Percentiles rank a stretch among this genome's conserved stretches.
These are phyloP conservation scores for Physeter macrocephalus DNA, from an alignment of 2,113 vertebrate species.

Conservation along the genomic window DNA sequence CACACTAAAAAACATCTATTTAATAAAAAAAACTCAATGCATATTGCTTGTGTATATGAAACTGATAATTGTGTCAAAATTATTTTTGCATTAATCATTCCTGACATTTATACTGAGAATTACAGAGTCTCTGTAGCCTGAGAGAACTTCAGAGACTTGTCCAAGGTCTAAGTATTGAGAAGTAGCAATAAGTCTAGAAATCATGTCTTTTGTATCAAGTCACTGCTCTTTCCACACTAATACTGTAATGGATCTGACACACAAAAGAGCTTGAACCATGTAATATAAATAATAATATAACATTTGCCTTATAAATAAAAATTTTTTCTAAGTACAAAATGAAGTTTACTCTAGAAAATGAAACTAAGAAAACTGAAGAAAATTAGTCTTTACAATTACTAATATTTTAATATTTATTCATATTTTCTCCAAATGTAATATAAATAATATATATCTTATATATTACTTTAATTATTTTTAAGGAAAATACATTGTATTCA, in stretches of 20 bases:
- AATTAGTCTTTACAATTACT: neutral
- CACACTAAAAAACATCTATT: neutral
- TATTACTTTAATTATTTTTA: neutral
- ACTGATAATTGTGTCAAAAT: neutral
- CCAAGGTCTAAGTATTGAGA: neutral
- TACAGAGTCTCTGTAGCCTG: neutral
- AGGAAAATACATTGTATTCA: neutral
- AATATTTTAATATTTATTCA: slow-evolving; percentile 20
- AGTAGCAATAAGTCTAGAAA: neutral
- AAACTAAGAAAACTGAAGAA: neutral
- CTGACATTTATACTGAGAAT: neutral
- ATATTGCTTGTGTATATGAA: neutral
- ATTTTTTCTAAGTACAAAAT: neutral
- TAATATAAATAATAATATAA: neutral
- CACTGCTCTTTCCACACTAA: neutral
- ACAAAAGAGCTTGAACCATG: neutral
- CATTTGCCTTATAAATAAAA: neutral
- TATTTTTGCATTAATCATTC: neutral
- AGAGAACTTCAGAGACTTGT: neutral
- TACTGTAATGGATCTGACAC: neutral
- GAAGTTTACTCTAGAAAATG: neutral
- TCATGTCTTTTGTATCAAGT: neutral
- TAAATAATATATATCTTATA: neutral
- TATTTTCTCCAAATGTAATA: neutral
- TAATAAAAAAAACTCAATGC: neutral